Base-by-base conservation (phyloP, 2,113 vertebrate genomes). In the Myiozetetes cayanensis region DNA sequence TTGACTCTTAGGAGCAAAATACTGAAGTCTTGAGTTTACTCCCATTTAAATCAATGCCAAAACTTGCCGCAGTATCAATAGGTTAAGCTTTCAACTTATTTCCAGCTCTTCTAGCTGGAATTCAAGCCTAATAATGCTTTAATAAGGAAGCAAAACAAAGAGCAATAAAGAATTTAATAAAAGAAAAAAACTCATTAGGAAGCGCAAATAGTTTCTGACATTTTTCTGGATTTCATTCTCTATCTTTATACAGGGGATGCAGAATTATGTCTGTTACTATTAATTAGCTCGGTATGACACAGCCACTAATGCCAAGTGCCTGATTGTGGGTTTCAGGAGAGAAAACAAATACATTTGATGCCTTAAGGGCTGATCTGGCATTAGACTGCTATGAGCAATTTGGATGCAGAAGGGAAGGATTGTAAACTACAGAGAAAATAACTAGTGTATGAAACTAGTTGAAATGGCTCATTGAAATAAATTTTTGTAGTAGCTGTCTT, bases 391-490 rank as follows among this genome's bases (percentile, higher is more conserved):
- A 52, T 70, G 76, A 98, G 97, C 96, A 94, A 92, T 97, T 96
- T 98, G 97, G 97, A 98, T 96, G 77, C 76, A 98, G 96, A 98
- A 98, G 67, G 97, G 96, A 98, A 95, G 78, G 93, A 97, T 71
- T 97, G 92, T 68, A 96, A 94, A 90, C 41, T 94, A 44, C 88
- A 85, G 53, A 96, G 91, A 98, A 97, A 97, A 96, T 37, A 95
- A 98, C 97, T 87, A 97, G 90, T 74, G 79, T 95, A 94, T 80
- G 94, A 97, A 94, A 89, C 80, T 67, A 35, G 27, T 58, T 95
- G 84, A 96, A 91, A 92, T 27, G 13, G 74, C 65, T 85, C 83
- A 85, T 92, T 82, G 87, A 96, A 97, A 96, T 82, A 58, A 18
- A 53, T 93, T 83, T 97, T 87, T 97, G 74, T 67, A 91, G 59